Percentiles rank a stretch among this genome's conserved stretches.
These are phyloP conservation scores for Catharus fuscescens DNA, from an alignment of 2,113 vertebrate species.

Conservation along the genomic window DNA sequence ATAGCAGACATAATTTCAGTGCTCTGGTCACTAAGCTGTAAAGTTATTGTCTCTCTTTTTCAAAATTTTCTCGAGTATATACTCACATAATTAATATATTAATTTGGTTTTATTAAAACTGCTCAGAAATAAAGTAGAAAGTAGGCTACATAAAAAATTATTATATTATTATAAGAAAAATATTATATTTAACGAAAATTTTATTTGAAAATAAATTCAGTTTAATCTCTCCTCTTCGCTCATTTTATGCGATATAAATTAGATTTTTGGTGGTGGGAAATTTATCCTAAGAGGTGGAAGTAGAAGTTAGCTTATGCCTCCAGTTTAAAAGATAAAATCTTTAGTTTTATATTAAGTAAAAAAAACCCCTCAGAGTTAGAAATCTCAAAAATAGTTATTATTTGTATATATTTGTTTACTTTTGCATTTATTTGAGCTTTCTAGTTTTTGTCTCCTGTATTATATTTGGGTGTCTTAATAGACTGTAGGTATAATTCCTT, in stretches of 20 bases:
- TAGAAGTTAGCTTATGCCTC: not conserved
- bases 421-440: not conserved
- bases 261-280: not conserved
- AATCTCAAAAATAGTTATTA: not conserved
- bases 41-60: not conserved
- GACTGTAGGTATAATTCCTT: not conserved
- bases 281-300: not conserved
- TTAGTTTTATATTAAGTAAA: not conserved
- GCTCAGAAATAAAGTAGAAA: not conserved
- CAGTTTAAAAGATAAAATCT: not conserved
- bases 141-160: not conserved
- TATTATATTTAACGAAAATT: not conserved
- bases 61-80: not conserved
- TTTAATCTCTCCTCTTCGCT: not conserved
- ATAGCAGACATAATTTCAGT: not conserved
- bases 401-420: not conserved
- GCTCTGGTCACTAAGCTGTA: not conserved
- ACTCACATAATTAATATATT: not conserved
- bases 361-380: not conserved
- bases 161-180: not conserved
- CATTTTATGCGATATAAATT: not conserved
- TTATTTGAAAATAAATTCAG: not conserved
- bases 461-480: not conserved
- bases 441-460: not conserved
- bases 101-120: not conserved